phyloP scores from a whole-genome alignment of 2,113 vertebrate species.

The Phocoena sinus region DNA sequence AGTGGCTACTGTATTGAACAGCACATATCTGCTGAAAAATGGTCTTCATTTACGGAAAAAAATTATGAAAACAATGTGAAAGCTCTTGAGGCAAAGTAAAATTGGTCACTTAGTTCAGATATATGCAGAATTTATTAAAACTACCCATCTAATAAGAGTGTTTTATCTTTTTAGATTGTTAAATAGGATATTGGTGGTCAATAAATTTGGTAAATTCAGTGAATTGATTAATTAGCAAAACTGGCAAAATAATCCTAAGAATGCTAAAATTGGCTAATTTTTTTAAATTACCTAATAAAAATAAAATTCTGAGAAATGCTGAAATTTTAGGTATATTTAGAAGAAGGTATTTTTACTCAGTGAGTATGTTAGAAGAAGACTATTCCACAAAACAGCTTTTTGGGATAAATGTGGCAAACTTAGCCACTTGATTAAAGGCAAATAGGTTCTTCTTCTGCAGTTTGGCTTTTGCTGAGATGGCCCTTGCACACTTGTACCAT shows the following conservation, averaged over 20 bases:
- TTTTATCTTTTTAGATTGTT: neutral
- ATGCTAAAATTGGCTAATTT: neutral
- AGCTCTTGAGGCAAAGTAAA: slow-evolving; percentile 15
- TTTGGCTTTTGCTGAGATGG: neutral
- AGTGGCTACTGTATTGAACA: neutral
- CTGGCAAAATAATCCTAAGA: slow-evolving; percentile 1
- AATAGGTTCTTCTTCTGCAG: neutral
- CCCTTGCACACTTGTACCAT: neutral
- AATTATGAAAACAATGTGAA: neutral
- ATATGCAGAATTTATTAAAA: neutral
- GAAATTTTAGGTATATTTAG: neutral
- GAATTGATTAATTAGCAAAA: neutral
- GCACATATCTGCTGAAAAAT: neutral
- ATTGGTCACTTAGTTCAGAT: neutral
- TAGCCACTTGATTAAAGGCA: neutral
- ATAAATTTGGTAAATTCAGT: neutral
- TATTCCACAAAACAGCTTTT: neutral
- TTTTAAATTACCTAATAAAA: neutral
- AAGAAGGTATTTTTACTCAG: neutral
- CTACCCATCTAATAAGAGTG: neutral
- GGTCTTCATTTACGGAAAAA: neutral
- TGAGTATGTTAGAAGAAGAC: neutral
- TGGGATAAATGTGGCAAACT: neutral
- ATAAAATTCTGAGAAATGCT: slow-evolving; percentile 1
- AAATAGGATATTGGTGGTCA: neutral